Conservation (phyloP, 1,140 invertebrate genomes). For the Orussus abietinus region DNA sequence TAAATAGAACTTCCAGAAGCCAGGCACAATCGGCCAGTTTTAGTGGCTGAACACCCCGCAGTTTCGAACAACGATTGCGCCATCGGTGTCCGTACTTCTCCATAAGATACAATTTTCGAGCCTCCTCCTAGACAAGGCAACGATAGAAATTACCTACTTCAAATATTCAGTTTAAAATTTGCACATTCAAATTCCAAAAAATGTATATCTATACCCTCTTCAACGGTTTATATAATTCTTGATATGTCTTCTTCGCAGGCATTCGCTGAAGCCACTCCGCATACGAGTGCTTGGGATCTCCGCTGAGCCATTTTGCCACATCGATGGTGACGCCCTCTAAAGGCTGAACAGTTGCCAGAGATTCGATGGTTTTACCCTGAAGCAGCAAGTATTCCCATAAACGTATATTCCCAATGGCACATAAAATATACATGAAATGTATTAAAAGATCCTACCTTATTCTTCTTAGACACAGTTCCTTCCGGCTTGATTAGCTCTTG, state of each 20-base stretch:
- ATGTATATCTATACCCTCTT: constrained; percentile 30
- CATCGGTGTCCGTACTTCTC: constrained; percentile 75
- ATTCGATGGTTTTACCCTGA: constrained; percentile 56
- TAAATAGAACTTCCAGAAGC: constrained; percentile 87
- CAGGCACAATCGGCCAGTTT: constrained; percentile 68
- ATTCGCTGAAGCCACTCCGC: constrained; percentile 65
- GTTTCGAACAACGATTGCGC: constrained; percentile 48
- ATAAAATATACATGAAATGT: not conserved
- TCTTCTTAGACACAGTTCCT: constrained; percentile 55
- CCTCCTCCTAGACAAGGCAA: constrained; percentile 42
- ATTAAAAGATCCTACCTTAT: constrained; percentile 48
- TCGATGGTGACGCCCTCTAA: constrained; percentile 67
- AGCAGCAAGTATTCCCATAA: not conserved
- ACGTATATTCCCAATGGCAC: not conserved
- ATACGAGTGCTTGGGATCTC: constrained; percentile 70
- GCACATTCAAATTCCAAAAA: not conserved
- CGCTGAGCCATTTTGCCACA: constrained; percentile 71
- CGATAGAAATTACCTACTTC: not conserved
- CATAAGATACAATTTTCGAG: constrained; percentile 61
- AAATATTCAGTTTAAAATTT: not conserved
- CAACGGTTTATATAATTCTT: constrained; percentile 32
- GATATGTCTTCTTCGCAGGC: constrained; percentile 44
- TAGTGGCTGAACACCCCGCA: constrained; percentile 47
- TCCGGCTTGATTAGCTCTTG: constrained; percentile 74
- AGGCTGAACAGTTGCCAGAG: constrained; percentile 52